Conservation (phyloP, 92 coral and sea anemone genomes). For the Hydrozoanthus gracilis region DNA sequence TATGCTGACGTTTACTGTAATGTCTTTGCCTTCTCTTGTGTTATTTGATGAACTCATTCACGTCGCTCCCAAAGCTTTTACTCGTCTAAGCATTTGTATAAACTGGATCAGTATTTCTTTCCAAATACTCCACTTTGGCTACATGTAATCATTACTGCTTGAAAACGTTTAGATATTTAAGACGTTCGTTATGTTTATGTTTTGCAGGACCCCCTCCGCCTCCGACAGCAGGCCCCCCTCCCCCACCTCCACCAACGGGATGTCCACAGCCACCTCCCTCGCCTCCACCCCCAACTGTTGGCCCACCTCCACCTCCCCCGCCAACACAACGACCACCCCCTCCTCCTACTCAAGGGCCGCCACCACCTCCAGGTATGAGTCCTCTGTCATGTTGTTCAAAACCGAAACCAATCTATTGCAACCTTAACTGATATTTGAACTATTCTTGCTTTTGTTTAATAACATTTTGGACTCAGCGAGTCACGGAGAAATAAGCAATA, state of each 20-base stretch:
- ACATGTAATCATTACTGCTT: background rate
- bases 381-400: background rate
- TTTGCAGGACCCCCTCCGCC: slow-evolving; percentile 3
- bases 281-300: slow-evolving; percentile 10
- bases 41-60: too few relatives aligned
- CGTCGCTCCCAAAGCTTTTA: too few relatives aligned
- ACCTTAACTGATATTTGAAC: too few relatives aligned
- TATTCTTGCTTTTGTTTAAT: too few relatives aligned
- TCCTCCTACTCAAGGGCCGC: background rate
- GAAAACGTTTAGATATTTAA: background rate
- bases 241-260: slow-evolving; percentile 30
- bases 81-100: too few relatives aligned
- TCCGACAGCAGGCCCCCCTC: slow-evolving; percentile 7
- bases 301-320: slow-evolving; percentile 17
- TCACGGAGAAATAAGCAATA: too few relatives aligned
- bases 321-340: background rate
- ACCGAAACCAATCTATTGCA: too few relatives aligned
- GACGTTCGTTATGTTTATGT: background rate
- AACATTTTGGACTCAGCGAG: too few relatives aligned
- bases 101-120: too few relatives aligned
- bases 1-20: too few relatives aligned
- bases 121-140: too few relatives aligned
- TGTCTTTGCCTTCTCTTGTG: too few relatives aligned
- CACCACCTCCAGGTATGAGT: background rate
- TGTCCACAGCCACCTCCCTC: slow-evolving; percentile 5